Evolutionary conservation across 2,888 invertebrate genomes (phyloP), one percentile per base, ranked within the genome.

Genomic region (Leistus spinibarbis): DNA sequence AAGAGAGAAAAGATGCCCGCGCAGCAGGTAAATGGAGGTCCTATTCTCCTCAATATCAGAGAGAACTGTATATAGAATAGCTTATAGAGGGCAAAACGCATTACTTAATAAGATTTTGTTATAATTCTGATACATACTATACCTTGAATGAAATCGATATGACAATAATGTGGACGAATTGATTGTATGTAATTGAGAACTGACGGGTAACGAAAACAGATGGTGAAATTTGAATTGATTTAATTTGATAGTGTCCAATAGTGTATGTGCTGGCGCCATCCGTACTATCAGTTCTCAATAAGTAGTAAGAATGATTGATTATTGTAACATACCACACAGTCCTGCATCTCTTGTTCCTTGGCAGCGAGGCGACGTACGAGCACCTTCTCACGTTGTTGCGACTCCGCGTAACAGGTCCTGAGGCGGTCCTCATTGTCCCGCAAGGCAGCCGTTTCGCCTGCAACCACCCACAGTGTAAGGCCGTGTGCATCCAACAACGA

Each of bases 271-370:
- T n/a, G n/a, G n/a, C n/a, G 40, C 40, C 5, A 40, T 40, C 5
- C 1, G 40, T 3, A 40, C 7, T 40, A 13, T 5, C 40, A 40
- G 40, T 40, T 2, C 40, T 5, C 40, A 40, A 40, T 27, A 27
- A 19, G 5, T 53, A 17, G 53, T 40, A 10, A 66, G 66, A 53
- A 20, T 53, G 77, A 40, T 40, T 40, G 40, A 40, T n/a, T 74
- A 76, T 78, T 69, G 78, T 77, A 85, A 89, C 94, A 90, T 90
- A 97, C 97, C 88, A 95, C 92, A 88, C 94, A 96, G 87, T 98
- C 97, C 87, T 98, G 97, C 85, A 97, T 91, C 88, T 98, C 98
- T 86, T 98, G 97, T 85, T 98, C 98, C 87, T 98, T 98, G 79
- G 95, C 94, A 77, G 97, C 95, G 79, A 98, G 90, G 82, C 97